Evolutionary conservation across 2,888 invertebrate genomes (phyloP), one percentile per base, ranked within the genome.

Genomic region (Ptychoptera contaminata): DNA sequence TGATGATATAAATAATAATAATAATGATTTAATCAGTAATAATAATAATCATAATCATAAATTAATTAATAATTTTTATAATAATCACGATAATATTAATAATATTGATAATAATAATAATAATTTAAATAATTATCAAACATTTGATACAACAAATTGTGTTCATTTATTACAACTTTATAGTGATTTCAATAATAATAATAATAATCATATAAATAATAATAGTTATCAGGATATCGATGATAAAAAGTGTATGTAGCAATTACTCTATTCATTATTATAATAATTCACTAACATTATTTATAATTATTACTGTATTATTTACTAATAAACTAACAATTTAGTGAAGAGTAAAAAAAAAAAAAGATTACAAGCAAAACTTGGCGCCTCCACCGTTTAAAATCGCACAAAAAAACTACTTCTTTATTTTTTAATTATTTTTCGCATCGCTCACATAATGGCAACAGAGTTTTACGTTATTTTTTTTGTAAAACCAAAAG

Each of bases 211-310:
- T 37, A 38, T 45, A 8, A 45, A 42, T 45, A 45, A 16, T 32
- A 43, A 40, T 32, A 8, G 16, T 43, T 14, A 43, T 32, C 35
- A 38, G 41, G 40, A 34, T 11, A 39, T 37, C 39, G 44, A 47
- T 39, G 47, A 47, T 39, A 46, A 47, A 42, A 49, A 49, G 45
- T 46, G 49, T 49, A 49, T 40, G 49, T 49, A 49, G 23, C 23
- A 23, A 23, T 23, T 23, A 23, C 23, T 23, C n/a, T 23, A 23
- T 23, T 23, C 23, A 23, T 23, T 23, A 23, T 23, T 23, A 23
- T 23, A 23, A 3, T 23, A 23, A 23, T 23, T 23, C 7, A 23
- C 23, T 23, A 23, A 23, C 23, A 5, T 23, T 23, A 23, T 23
- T 23, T 23, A 23, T 23, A 23, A 23, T 23, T 23, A 23, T 23